Conservation (phyloP, 2,797 vertebrate genomes). For the Squalus acanthias region DNA sequence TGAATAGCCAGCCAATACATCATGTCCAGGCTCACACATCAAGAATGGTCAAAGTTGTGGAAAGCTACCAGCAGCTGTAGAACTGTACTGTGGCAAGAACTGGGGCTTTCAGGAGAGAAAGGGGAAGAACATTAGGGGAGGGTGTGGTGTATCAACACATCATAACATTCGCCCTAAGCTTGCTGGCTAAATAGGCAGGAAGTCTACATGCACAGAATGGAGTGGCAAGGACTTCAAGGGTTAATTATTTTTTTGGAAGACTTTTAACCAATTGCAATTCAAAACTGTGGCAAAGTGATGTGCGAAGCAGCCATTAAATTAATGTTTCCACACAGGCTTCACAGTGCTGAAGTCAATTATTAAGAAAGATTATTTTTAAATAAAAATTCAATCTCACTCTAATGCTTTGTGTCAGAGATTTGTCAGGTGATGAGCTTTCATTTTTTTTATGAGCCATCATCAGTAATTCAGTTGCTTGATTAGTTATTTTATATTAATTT, state of each 20-base stretch:
- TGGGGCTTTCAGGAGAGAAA: too few relatives aligned
- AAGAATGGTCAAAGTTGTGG: not conserved
- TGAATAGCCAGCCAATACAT: not conserved
- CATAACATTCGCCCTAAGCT: not conserved
- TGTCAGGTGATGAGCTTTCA: not conserved
- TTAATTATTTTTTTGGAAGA: not conserved
- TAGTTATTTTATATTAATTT: conserved; percentile 25
- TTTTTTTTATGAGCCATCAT: conserved; percentile 8
- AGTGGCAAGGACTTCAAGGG: not conserved
- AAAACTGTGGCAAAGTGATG: not conserved
- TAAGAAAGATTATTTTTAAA: conserved; percentile 25
- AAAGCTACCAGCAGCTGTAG: not conserved
- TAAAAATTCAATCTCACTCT: conserved; percentile 19
- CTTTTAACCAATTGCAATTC: not conserved
- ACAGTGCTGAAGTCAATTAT: not conserved
- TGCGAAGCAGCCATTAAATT: not conserved
- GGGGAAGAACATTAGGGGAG: not conserved
- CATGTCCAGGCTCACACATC: not conserved
- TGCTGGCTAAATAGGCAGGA: too few relatives aligned
- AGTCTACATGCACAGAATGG: not conserved
- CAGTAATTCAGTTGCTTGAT: not conserved
- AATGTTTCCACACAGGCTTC: not conserved
- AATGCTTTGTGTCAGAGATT: not conserved
- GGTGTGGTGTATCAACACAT: not conserved
- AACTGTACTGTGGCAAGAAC: not conserved